phyloP scores from a whole-genome alignment of 2,113 vertebrate genomes.

The Chinchilla lanigera region DNA sequence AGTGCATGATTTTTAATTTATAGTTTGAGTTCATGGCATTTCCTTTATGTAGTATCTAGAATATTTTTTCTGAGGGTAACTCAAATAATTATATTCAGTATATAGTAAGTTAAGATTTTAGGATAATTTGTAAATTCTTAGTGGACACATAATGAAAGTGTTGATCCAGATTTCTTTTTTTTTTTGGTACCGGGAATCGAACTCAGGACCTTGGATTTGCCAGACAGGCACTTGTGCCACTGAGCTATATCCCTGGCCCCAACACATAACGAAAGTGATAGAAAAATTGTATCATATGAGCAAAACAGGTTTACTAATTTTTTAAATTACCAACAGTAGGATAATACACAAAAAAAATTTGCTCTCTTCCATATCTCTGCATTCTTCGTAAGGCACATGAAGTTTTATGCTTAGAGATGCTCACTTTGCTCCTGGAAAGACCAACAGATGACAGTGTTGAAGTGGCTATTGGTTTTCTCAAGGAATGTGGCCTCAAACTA shows the following conservation, averaged over 20 bases:
- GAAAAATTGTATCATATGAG: neutral
- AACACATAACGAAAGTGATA: neutral
- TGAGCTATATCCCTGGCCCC: no score
- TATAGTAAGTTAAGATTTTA: slow-evolving; percentile 18
- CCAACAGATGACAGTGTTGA: slow-evolving; percentile 99
- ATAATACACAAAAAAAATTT: slow-evolving; percentile 24
- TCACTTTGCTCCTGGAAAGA: slow-evolving; percentile 97
- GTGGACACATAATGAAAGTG: neutral
- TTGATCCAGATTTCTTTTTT: no score
- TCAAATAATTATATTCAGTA: neutral
- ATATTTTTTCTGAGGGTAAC: slow-evolving; percentile 37
- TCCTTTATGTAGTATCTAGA: neutral
- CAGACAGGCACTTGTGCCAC: no score
- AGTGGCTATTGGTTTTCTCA: slow-evolving; percentile 97
- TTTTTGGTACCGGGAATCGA: no score
- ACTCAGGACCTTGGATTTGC: no score
- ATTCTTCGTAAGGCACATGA: slow-evolving; percentile 92
- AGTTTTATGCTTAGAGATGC: slow-evolving; percentile 98
- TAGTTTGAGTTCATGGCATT: slow-evolving; percentile 25
- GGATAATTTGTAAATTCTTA: neutral
- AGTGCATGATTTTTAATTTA: slow-evolving; percentile 6
- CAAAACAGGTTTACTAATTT: slow-evolving; percentile 31
- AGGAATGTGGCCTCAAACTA: slow-evolving; percentile 98
- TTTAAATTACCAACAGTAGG: neutral
- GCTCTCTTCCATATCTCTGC: neutral